Percentiles rank a stretch among this genome's conserved stretches.
These are phyloP conservation scores for Diadromus collaris DNA, from an alignment of 2,888 invertebrate genomes.

Conservation along the genomic window DNA sequence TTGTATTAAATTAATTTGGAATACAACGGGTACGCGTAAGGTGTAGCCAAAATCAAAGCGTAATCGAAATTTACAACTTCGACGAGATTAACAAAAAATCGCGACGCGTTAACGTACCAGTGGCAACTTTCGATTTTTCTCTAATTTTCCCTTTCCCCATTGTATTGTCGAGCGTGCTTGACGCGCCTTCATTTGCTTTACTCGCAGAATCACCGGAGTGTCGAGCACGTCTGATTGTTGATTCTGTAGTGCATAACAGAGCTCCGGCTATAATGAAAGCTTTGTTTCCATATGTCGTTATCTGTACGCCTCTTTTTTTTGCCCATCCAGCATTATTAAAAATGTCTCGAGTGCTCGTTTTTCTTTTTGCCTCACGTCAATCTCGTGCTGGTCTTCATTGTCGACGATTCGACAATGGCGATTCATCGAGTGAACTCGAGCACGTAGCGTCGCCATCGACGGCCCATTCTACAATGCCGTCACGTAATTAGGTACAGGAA, in stretches of 20 bases:
- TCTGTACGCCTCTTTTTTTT: not conserved
- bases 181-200: conserved; percentile 16
- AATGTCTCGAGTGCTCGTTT: conserved; percentile 14
- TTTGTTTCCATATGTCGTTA: conserved; percentile 15
- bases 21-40: no score
- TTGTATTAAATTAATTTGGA: no score
- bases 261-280: conserved; percentile 28
- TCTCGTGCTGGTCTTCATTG: not conserved
- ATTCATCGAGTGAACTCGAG: not conserved
- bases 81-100: no score
- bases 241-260: conserved; percentile 30
- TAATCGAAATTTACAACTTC: no score
- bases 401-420: conserved; percentile 1
- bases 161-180: conserved; percentile 26
- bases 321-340: not conserved
- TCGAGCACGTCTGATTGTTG: conserved; percentile 36
- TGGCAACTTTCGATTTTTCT: conserved; percentile 65
- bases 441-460: conserved; percentile 1
- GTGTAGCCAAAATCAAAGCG: no score
- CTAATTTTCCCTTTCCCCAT: conserved; percentile 32
- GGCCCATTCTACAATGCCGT: not conserved
- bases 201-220: conserved; percentile 4
- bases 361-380: not conserved
- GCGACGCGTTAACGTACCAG: no score
- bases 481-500: conserved; percentile 28